A percentile compares a stretch with the other conserved stretches of the same genome.
These are phyloP conservation scores for Actinostola sp. DNA, from an alignment of 92 coral and sea anemone genomes.

Conservation along the genomic window DNA sequence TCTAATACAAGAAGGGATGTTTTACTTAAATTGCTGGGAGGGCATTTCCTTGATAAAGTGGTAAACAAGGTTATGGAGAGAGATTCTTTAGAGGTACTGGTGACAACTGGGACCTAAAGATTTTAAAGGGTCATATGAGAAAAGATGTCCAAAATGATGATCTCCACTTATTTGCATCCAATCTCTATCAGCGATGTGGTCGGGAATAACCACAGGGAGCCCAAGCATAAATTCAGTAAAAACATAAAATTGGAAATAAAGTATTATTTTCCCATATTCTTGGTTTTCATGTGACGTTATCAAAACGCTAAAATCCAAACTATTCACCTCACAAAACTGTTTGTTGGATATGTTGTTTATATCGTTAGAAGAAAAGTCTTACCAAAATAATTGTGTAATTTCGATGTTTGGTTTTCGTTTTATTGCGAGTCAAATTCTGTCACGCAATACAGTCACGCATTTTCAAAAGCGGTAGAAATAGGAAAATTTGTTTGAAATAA, in stretches of 20 bases:
- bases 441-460: no score
- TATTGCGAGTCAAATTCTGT: no score
- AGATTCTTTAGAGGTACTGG: constrained; percentile 70
- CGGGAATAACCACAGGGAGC: no score
- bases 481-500: no score
- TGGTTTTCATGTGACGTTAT: no score
- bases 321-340: no score
- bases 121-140: constrained; percentile 64
- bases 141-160: constrained; percentile 67
- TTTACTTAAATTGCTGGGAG: constrained; percentile 53
- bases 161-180: constrained; percentile 66
- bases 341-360: no score
- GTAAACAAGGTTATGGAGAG: constrained; percentile 46
- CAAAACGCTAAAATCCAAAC: no score
- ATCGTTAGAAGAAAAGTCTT: constrained; percentile 31
- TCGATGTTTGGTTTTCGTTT: no score
- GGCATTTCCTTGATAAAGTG: constrained; percentile 55
- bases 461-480: no score
- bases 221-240: constrained; percentile 51
- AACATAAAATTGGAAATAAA: constrained; percentile 36
- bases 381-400: no score
- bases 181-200: no score
- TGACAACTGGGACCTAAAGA: constrained; percentile 69
- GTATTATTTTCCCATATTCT: constrained; percentile 36
- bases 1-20: constrained; percentile 56